Conservation (phyloP, 2,113 vertebrate species). For the Macroglossus sobrinus region DNA sequence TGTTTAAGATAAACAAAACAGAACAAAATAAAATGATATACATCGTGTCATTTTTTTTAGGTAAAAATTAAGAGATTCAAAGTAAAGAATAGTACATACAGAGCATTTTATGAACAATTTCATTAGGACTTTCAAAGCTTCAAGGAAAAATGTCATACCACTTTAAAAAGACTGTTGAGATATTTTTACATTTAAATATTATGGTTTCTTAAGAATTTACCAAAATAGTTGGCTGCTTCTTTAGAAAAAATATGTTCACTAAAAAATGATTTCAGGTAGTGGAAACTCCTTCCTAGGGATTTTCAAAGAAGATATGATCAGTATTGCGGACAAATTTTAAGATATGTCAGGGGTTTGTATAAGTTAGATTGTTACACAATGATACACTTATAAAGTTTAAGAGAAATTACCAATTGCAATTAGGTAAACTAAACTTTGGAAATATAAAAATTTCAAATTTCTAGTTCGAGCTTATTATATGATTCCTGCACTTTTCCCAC, state of each 20-base stretch:
- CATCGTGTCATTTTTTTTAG: background rate
- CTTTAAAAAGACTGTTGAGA: background rate
- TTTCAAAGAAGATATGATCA: background rate
- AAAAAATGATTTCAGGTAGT: background rate
- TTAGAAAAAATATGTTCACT: background rate
- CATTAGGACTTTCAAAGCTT: background rate
- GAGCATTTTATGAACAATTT: background rate
- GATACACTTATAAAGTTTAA: background rate
- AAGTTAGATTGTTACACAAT: background rate
- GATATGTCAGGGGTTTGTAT: background rate
- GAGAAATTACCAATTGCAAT: background rate
- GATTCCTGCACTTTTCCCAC: background rate
- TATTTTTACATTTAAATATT: background rate
- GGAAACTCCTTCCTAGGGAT: background rate
- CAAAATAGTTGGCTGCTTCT: background rate
- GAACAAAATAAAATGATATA: background rate
- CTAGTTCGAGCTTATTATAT: background rate
- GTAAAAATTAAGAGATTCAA: background rate
- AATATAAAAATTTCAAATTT: background rate
- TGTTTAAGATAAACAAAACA: background rate
- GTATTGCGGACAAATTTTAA: background rate
- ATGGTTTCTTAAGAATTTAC: background rate
- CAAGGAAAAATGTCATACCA: background rate
- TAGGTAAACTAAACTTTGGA: background rate
- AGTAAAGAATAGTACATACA: background rate